Evolutionary conservation across 1,140 invertebrate species (phyloP).

Genomic region (Philaenus spumarius): DNA sequence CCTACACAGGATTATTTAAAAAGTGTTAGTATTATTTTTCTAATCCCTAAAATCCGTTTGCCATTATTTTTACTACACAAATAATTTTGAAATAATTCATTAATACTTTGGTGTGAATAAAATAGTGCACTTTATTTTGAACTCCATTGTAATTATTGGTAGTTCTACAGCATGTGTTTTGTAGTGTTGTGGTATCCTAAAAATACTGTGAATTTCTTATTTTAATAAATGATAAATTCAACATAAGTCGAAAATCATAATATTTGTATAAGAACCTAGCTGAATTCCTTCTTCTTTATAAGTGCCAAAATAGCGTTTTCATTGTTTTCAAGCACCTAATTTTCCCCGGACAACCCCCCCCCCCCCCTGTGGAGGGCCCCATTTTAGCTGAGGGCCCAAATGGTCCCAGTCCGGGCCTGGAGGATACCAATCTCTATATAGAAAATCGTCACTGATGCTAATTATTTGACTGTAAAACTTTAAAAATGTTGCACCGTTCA

Average conservation of each 20-base stretch:
- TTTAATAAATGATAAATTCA: not conserved
- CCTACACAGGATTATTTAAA: not conserved
- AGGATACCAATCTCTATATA: no score
- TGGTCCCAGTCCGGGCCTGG: conserved; percentile 1
- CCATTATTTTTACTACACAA: conserved; percentile 1
- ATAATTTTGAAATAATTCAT: not conserved
- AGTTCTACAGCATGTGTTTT: not conserved
- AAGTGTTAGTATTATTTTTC: conserved; percentile 3
- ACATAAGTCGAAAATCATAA: not conserved
- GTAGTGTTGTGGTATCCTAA: not conserved
- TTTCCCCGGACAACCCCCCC: not conserved
- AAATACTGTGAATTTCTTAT: conserved; percentile 1
- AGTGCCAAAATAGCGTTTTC: not conserved
- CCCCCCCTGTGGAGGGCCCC: no score
- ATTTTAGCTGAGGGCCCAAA: not conserved
- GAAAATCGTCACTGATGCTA: no score
- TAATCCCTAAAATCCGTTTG: not conserved
- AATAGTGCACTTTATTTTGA: not conserved
- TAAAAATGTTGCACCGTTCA: no score
- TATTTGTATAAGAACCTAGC: not conserved
- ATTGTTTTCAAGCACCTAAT: not conserved
- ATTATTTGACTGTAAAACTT: no score
- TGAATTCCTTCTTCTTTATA: not conserved
- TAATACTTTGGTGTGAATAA: not conserved
- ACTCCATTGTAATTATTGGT: not conserved